Conservation (phyloP, 1,140 invertebrate species). For the Diachasmimorpha longicaudata region DNA sequence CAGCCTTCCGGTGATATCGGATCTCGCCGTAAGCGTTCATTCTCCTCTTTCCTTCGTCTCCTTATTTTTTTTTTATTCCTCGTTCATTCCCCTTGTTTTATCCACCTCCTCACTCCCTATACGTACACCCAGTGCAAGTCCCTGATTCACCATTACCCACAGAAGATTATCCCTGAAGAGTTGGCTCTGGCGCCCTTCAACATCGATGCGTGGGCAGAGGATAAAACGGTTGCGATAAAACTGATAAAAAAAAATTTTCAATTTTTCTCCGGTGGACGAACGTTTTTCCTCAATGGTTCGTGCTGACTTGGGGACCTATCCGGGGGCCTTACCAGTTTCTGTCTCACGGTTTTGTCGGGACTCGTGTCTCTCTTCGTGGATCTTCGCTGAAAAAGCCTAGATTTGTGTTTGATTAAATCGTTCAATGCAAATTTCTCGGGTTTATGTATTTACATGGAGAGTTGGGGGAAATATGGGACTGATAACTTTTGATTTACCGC, state of each 20-base stretch:
- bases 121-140: background rate
- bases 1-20: slow-evolving; percentile 54
- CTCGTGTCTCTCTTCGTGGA: background rate
- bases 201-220: slow-evolving; percentile 18
- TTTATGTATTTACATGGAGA: background rate
- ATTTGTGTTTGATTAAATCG: slow-evolving; percentile 11
- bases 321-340: background rate
- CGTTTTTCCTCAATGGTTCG: background rate
- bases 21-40: slow-evolving; percentile 47
- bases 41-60: slow-evolving; percentile 45
- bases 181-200: background rate
- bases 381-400: background rate
- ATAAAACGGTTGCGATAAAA: slow-evolving; percentile 21
- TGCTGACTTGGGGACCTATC: background rate
- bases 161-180: background rate
- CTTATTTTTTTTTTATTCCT: slow-evolving; percentile 17
- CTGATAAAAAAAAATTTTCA: background rate
- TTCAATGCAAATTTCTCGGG: slow-evolving; percentile 23
- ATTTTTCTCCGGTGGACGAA: background rate
- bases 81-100: background rate
- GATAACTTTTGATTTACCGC: no score
- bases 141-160: background rate
- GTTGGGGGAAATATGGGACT: background rate
- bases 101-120: background rate
- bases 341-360: slow-evolving; percentile 2